Evolutionary conservation across 2,113 vertebrate genomes (phyloP).

Genomic region (Hassar affinis): DNA sequence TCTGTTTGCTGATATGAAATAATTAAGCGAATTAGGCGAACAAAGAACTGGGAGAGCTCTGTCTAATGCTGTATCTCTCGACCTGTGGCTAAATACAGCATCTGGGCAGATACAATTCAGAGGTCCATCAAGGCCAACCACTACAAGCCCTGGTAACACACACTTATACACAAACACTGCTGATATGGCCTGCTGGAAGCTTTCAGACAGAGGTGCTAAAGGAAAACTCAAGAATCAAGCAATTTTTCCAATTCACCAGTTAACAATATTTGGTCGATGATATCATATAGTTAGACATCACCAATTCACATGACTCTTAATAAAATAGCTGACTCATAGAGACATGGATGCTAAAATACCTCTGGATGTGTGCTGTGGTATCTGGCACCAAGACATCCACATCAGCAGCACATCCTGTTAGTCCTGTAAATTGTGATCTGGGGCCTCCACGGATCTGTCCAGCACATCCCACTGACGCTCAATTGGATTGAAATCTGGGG

Average conservation of each 20-base stretch:
- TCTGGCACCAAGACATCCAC: too few relatives aligned
- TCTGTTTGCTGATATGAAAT: slow-evolving; percentile 68
- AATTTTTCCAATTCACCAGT: neutral
- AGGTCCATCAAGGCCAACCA: slow-evolving; percentile 50
- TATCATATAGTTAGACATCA: too few relatives aligned
- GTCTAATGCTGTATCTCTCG: slow-evolving; percentile 66
- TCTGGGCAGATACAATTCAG: slow-evolving; percentile 56
- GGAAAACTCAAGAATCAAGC: neutral
- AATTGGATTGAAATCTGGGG: too few relatives aligned
- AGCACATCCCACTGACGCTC: too few relatives aligned
- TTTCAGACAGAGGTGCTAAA: slow-evolving; percentile 20
- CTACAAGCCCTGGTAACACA: slow-evolving; percentile 35
- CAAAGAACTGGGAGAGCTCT: slow-evolving; percentile 68
- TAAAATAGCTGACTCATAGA: too few relatives aligned
- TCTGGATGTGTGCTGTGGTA: too few relatives aligned
- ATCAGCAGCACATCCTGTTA: too few relatives aligned
- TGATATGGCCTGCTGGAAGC: slow-evolving; percentile 29
- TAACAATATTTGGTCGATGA: too few relatives aligned
- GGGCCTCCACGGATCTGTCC: too few relatives aligned
- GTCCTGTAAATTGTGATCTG: too few relatives aligned
- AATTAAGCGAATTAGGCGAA: slow-evolving; percentile 76
- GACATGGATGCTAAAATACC: too few relatives aligned
- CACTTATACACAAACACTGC: slow-evolving; percentile 11
- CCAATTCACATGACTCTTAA: too few relatives aligned
- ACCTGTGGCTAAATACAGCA: slow-evolving; percentile 68